Base-by-base conservation (phyloP, 1,140 invertebrate species). In the Sipha flava region DNA sequence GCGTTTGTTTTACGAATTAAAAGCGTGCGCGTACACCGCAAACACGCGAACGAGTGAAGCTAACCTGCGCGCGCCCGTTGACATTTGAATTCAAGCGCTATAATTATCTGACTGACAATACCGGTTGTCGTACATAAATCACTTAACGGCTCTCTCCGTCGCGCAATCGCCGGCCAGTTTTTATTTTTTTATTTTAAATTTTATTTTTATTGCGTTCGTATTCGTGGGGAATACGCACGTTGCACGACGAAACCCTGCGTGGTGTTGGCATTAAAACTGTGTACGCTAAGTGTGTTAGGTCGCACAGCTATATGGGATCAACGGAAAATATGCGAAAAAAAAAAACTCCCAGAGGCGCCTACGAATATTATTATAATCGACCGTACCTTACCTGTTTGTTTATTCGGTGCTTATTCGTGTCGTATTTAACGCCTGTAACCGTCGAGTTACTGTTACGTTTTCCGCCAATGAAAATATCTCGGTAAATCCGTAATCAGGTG, bases 101-200 rank as follows among this genome's bases (percentile, higher is more conserved):
- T 75, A 75, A 75, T 49, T 75, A 47, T 75, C 45, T 75, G 70
- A 75, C 70, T 75, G 70, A 75, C 70, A 75, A 75, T 75, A 75
- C 70, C 70, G 70, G 70, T 75, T 75, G 70, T 75, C 47, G 70
- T 23, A 54, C 70, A 75, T 75, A 75, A 75, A 75, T 75, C 70
- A 75, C 70, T 75, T 75, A 75, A 75, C 70, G 70, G 70, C 47
- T 75, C 70, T 75, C 47, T 29, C 37, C 34, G 12, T 4, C 37
- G 37, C 31, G 49, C 23, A 52, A 34, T 26, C 34, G 34, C 7
- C 49, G 21, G 73, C 52, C 52, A 37, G 52, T 75, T 57, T 75
- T 34, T 75, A 54, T 29, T 73, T 29, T 75, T 45, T 34, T 57
- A 57, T n/a, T 75, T n/a, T n/a, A n/a, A n/a, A n/a, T n/a, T n/a